Percentiles rank a stretch among this genome's conserved stretches.
Evolutionary conservation across 1,140 invertebrate genomes (phyloP).

Genomic region (Eumeta japonica): DNA sequence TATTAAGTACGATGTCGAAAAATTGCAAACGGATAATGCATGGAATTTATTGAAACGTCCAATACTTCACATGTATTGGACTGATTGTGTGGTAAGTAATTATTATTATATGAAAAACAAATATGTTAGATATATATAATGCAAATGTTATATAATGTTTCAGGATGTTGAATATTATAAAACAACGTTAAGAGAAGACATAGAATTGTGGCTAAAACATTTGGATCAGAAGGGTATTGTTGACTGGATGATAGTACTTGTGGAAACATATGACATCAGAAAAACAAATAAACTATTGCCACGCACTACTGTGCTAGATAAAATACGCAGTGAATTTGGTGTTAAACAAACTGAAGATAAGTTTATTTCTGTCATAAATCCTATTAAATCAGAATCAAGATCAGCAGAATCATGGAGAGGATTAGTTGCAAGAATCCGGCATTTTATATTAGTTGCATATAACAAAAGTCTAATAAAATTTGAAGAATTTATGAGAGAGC

Average conservation of each 20-base stretch:
- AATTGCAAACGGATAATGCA: slow-evolving; percentile 68
- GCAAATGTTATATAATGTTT: slow-evolving; percentile 6
- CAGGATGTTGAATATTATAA: slow-evolving; percentile 93
- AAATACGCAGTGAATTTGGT: slow-evolving; percentile 91
- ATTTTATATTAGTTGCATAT: slow-evolving; percentile 83
- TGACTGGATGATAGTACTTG: slow-evolving; percentile 93
- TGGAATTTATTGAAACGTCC: slow-evolving; percentile 80
- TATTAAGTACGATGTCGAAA: slow-evolving; percentile 73
- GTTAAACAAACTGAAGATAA: slow-evolving; percentile 80
- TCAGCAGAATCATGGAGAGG: slow-evolving; percentile 87
- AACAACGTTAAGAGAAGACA: slow-evolving; percentile 79
- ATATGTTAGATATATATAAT: not conserved
- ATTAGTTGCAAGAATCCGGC: slow-evolving; percentile 77
- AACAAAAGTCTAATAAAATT: slow-evolving; percentile 82
- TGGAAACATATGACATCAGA: slow-evolving; percentile 88
- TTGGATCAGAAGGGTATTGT: slow-evolving; percentile 72
- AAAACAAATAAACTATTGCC: slow-evolving; percentile 90
- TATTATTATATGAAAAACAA: not conserved
- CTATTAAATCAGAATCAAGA: slow-evolving; percentile 82
- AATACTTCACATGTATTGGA: slow-evolving; percentile 94
- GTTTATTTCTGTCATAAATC: slow-evolving; percentile 88
- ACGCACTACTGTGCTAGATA: slow-evolving; percentile 90
- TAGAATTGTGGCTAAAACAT: slow-evolving; percentile 82
- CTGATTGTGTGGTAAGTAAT: slow-evolving; percentile 80
- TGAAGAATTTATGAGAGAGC: slow-evolving; percentile 87